These are phyloP conservation scores for Pyxicephalus adspersus DNA, from an alignment of 2,113 vertebrate genomes.

Conservation along the genomic window DNA sequence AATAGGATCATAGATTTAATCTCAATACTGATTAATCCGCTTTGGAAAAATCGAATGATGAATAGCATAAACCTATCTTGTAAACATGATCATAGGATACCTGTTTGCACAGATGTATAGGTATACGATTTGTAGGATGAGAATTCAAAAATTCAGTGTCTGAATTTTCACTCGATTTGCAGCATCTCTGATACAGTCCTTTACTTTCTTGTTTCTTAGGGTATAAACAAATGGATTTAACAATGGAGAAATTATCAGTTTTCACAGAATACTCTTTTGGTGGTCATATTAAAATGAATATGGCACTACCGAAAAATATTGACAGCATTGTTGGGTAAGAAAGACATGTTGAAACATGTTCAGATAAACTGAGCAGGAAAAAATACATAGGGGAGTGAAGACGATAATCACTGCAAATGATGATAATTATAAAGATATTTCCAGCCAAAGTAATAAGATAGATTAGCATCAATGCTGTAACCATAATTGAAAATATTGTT, in stretches of 20 bases:
- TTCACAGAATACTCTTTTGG: conserved; percentile 3
- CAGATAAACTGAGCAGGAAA: conserved; percentile 62
- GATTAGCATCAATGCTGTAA: conserved; percentile 58
- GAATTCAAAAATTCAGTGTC: no score
- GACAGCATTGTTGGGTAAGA: conserved; percentile 61
- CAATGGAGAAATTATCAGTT: conserved; percentile 22
- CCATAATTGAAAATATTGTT: conserved; percentile 60
- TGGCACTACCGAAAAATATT: conserved; percentile 48
- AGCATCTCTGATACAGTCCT: background rate
- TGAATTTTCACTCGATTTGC: no score
- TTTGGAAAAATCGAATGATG: no score
- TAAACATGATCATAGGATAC: no score
- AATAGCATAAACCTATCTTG: no score
- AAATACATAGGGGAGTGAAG: conserved; percentile 64
- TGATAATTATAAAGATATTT: conserved; percentile 58
- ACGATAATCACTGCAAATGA: conserved; percentile 57
- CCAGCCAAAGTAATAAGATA: conserved; percentile 60
- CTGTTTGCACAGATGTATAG: no score
- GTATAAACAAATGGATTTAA: conserved; percentile 48
- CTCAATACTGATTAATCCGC: no score
- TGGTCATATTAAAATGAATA: conserved; percentile 49
- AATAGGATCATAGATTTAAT: no score
- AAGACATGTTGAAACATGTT: conserved; percentile 60
- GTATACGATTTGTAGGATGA: no score
- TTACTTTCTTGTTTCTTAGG: conserved; percentile 40